A percentile compares a stretch with the other conserved stretches of the same genome.
Evolutionary conservation across 2,113 vertebrate genomes (phyloP).

Genomic region (Lagopus muta): DNA sequence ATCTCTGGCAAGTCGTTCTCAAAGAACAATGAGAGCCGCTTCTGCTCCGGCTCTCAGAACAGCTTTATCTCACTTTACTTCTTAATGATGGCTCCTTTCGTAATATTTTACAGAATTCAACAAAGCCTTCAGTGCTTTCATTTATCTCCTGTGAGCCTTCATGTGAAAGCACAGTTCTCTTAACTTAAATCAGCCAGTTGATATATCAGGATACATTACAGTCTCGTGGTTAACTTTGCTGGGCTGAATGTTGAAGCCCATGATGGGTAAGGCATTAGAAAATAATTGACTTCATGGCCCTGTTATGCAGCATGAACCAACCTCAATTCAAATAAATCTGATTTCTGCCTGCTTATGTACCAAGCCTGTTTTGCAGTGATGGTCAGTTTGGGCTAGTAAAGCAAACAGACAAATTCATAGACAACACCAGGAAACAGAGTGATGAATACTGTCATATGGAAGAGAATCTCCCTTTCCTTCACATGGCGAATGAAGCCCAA

Average conservation of each 20-base stretch:
- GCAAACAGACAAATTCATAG: background rate
- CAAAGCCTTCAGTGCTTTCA: background rate
- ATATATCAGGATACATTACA: background rate
- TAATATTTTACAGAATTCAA: background rate
- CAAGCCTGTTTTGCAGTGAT: background rate
- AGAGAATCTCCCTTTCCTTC: background rate
- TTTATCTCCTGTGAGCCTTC: background rate
- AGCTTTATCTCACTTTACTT: background rate
- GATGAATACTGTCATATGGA: background rate
- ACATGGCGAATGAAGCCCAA: background rate
- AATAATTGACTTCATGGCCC: background rate
- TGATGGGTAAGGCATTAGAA: background rate
- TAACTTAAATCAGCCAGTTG: background rate
- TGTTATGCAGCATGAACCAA: background rate
- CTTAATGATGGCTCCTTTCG: background rate
- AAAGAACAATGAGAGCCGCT: background rate
- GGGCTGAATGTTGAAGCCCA: background rate
- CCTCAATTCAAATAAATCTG: background rate
- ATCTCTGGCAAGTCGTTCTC: background rate
- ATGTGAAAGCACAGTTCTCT: background rate
- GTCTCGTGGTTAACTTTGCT: background rate
- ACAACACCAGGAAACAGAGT: background rate
- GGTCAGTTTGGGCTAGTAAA: background rate
- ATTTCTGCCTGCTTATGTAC: background rate
- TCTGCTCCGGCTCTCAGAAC: background rate